A percentile compares a stretch with the other conserved stretches of the same genome.
phyloP scores from a whole-genome alignment of 2,888 invertebrate genomes.

The Sympetrum striolatum region DNA sequence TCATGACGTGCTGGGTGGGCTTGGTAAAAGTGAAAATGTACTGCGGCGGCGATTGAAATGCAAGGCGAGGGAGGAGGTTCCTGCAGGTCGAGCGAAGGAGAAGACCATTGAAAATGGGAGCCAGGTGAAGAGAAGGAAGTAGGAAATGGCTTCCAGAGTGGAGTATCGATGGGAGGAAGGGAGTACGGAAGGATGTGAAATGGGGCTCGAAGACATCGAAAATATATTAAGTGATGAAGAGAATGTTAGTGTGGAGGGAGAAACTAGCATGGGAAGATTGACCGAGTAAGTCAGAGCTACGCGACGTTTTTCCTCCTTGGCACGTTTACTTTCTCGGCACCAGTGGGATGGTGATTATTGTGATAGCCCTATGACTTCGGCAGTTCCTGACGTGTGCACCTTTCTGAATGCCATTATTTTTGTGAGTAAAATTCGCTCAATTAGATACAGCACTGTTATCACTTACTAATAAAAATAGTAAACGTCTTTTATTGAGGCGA shows the following conservation, averaged over 20 bases:
- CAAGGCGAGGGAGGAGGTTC: neutral
- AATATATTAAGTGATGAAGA: neutral
- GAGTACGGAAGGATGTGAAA: neutral
- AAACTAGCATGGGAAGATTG: neutral
- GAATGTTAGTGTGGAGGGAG: neutral
- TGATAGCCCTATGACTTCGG: no score
- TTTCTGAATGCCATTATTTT: no score
- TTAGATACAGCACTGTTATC: no score
- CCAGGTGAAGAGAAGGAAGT: neutral
- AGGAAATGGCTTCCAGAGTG: neutral
- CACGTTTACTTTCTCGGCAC: no score
- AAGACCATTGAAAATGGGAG: neutral
- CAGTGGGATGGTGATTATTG: no score
- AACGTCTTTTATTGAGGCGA: no score
- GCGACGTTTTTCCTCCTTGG: no score
- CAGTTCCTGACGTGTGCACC: no score
- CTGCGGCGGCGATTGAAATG: neutral
- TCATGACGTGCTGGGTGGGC: neutral
- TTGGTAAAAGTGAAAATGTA: neutral
- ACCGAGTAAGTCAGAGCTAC: no score
- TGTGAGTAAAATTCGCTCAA: no score
- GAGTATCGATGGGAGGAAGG: neutral
- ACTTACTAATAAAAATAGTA: no score
- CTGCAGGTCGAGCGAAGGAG: neutral
- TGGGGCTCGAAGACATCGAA: neutral